phyloP scores from a whole-genome alignment of 2,888 invertebrate genomes.

The Macropis europaea region DNA sequence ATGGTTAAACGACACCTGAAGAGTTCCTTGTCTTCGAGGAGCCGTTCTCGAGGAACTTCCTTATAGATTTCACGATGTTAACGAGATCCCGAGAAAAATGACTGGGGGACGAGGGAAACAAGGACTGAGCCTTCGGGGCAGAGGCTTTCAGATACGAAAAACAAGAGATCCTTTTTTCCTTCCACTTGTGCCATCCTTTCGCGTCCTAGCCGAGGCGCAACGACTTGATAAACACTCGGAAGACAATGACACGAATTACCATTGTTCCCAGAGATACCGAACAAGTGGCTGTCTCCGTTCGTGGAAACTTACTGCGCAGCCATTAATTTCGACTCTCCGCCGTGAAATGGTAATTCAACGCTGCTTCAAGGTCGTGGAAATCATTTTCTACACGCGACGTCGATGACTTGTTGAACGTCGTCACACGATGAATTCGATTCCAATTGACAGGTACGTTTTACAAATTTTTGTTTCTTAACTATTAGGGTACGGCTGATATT shows the following conservation, averaged over 20 bases:
- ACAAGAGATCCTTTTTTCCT: background rate
- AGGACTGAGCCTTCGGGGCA: background rate
- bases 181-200: background rate
- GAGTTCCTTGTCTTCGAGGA: constrained; percentile 4
- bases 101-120: background rate
- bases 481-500: too few species aligned
- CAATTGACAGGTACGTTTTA: too few species aligned
- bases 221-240: constrained; percentile 25
- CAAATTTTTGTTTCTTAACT: too few species aligned
- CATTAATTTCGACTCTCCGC: background rate
- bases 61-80: constrained; percentile 14
- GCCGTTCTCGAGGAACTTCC: background rate
- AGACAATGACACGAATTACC: constrained; percentile 35
- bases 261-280: constrained; percentile 26
- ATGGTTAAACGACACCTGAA: constrained; percentile 31
- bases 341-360: constrained; percentile 4
- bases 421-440: too few species aligned
- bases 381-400: background rate
- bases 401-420: too few species aligned
- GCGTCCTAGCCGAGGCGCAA: background rate
- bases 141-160: background rate
- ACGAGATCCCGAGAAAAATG: constrained; percentile 17
- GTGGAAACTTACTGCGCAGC: constrained; percentile 8
- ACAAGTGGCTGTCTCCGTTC: background rate
- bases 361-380: background rate